Evolutionary conservation across 2,113 vertebrate genomes (phyloP), one percentile per base, ranked within the genome.

Genomic region (Chionodraco myersi): DNA sequence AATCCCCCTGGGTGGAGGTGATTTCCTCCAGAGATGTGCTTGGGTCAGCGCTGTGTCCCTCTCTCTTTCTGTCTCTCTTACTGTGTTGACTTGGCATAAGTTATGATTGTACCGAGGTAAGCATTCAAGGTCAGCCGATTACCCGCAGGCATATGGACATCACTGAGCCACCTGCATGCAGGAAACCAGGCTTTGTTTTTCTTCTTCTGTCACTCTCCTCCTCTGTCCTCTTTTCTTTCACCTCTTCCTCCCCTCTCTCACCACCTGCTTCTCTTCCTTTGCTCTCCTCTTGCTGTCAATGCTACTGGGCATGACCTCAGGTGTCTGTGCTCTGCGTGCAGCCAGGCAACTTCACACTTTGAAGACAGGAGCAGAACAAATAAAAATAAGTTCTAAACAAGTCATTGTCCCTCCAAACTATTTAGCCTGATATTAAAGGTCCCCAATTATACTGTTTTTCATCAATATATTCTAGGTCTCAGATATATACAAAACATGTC

Each of bases 11-110:
- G 52, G 81, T 72, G 62, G 85, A 82, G 69, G 75, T 77, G 75
- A 84, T 90, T 87, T 86, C 84, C 89, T 79, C 78, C 8, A 5
- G 89, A 91, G 91, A 92, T 92, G 76, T 92, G 91, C 92, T 90
- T 91, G 64, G 84, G 88, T 93, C 92, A 94, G 93, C 91, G 15
- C 80, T 79, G 77, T 80, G 80, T 72, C 86, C 73, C 75, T 53
- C 65, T 48, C 45, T 64, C 48, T 77, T 12, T 73, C 80, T 62
- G 52, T 75, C 71, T 84, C 75, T 69, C 77, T 82, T 14, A 36
- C 82, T 86, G 59, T 84, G 86, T 82, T 75, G 88, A 82, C 84
- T 81, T 89, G 86, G 86, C 84, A 45, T 67, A 83, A 70, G 77
- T 84, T 87, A 75, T 79, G 79, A 72, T 71, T 75, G 86, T 82